Percentiles rank a stretch among this genome's conserved stretches.
phyloP scores from a whole-genome alignment of 1,140 invertebrate genomes.

The Nymphalis io region DNA sequence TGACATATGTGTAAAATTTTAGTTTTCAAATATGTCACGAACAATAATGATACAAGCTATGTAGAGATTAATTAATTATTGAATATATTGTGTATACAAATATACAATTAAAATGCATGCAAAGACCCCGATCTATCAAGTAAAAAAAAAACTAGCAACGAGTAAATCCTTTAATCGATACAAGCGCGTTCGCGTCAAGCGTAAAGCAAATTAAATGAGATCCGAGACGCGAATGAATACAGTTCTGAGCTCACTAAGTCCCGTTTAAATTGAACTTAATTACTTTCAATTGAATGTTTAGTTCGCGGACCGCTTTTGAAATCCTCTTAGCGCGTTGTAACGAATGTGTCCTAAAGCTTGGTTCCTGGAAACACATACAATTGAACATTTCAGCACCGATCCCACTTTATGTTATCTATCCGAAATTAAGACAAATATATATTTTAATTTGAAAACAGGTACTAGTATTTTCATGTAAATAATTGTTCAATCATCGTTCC shows the following conservation, averaged over 20 bases:
- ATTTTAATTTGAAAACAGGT: too few species aligned
- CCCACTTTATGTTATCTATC: too few species aligned
- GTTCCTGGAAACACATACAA: neutral
- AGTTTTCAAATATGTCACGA: too few species aligned
- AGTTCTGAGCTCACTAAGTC: slow-evolving; percentile 2
- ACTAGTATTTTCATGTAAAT: too few species aligned
- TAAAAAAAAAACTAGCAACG: neutral
- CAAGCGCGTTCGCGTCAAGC: slow-evolving; percentile 11
- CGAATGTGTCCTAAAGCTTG: neutral
- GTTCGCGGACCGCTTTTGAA: slow-evolving; percentile 15
- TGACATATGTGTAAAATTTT: too few species aligned
- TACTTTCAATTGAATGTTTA: slow-evolving; percentile 34
- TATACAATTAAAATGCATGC: neutral
- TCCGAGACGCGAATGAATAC: slow-evolving; percentile 12
- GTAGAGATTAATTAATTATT: too few species aligned
- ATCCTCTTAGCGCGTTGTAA: slow-evolving; percentile 15
- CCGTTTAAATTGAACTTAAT: slow-evolving; percentile 27
- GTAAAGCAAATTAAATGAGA: slow-evolving; percentile 29
- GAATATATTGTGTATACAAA: too few species aligned
- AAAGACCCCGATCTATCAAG: neutral
- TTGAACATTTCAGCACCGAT: too few species aligned
- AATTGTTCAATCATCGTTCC: too few species aligned
- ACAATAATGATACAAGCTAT: too few species aligned
- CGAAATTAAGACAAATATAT: too few species aligned
- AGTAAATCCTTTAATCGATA: slow-evolving; percentile 27